Evolutionary conservation across 1,140 invertebrate species (phyloP), one percentile per base, ranked within the genome.

Genomic region (Chionoecetes opilio): DNA sequence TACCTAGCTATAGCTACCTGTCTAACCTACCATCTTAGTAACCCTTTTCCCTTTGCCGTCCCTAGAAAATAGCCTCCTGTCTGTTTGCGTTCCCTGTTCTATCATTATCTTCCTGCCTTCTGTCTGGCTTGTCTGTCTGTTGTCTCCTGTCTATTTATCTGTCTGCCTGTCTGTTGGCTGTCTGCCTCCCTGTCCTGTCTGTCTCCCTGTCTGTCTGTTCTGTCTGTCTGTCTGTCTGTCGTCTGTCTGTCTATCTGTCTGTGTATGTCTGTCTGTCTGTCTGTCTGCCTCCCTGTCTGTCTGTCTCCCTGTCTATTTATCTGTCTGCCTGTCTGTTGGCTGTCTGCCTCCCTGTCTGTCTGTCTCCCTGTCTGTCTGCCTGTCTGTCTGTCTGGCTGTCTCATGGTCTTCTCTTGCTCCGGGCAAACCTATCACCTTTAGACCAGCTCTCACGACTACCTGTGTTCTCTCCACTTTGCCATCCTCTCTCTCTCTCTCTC

Each of bases 401-500:
- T 6, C 21, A 6, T n/a, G 21, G n/a, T n/a, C 63, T 75, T 26
- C 21, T 26, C 63, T 75, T 26, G 21, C 21, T 75, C 26, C 21
- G 63, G 63, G 63, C 26, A 75, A 26, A 75, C 21, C 63, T 75
- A 75, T 75, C 63, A 75, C 63, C 63, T 75, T 75, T 75, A 75
- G 63, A 11, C 63, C 21, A 11, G 63, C 21, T n/a, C 63, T n/a
- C 2, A 75, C 63, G 63, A 75, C 63, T 75, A 75, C 63, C 63
- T 75, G 63, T 75, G 63, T 75, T 75, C 63, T 75, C 63, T 26
- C 63, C 63, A 21, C 63, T 75, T 5, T 75, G 11, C n/a, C 63
- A n/a, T 26, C n/a, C 63, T 75, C 63, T 75, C 63, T 75, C 63
- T 75, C 63, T 75, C 63, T 75, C 86, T 35, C 86, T 88, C 86